These are phyloP conservation scores for Lucinisca nassula DNA, from an alignment of 2,888 invertebrate genomes.

Conservation along the genomic window DNA sequence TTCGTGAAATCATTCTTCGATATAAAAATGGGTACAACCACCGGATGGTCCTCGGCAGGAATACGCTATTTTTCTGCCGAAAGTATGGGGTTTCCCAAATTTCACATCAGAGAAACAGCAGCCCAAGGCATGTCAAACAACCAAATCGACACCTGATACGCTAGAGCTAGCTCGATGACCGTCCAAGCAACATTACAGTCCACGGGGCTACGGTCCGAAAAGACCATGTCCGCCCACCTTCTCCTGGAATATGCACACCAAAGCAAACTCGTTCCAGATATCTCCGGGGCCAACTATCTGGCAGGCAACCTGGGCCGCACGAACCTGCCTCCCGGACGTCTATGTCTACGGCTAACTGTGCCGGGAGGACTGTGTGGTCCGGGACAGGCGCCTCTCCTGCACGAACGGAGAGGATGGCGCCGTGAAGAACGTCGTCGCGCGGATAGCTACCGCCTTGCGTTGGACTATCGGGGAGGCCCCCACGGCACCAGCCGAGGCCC, in stretches of 20 bases:
- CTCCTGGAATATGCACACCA: neutral
- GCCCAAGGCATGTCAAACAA: no score
- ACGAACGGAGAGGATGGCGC: slow-evolving; percentile 3
- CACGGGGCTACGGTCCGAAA: slow-evolving; percentile 23
- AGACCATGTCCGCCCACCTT: slow-evolving; percentile 5
- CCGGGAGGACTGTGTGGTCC: neutral
- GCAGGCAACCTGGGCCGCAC: slow-evolving; percentile 16
- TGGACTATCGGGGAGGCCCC: neutral
- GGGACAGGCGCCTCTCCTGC: slow-evolving; percentile 2
- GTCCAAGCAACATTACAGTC: neutral
- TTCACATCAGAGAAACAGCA: no score
- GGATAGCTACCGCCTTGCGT: neutral
- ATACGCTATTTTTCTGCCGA: no score
- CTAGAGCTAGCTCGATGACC: no score
- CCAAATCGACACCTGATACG: no score
- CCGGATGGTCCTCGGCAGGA: no score
- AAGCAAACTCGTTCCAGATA: slow-evolving; percentile 9
- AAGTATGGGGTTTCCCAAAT: no score
- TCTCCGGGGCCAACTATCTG: slow-evolving; percentile 12
- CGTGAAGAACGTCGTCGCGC: neutral
- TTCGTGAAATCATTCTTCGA: no score
- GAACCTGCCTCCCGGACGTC: neutral
- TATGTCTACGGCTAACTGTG: neutral
- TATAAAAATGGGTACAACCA: no score
- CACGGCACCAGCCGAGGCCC: neutral